Evolutionary conservation across 2,888 invertebrate genomes (phyloP), one percentile per base, ranked within the genome.

Genomic region (Drosophila villosipedis): DNA sequence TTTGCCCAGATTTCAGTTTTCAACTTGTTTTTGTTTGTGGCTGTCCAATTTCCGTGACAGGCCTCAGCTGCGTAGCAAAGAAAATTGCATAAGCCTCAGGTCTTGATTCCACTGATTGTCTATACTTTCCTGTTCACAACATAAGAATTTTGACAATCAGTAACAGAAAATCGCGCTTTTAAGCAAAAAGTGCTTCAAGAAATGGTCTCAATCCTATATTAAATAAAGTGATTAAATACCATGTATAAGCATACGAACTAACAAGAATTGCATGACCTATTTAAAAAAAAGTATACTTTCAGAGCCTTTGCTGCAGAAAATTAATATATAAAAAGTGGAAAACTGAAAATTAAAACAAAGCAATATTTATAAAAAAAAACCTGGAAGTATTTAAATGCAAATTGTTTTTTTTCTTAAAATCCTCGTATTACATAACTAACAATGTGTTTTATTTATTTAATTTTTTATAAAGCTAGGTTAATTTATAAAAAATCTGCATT

Each of bases 1-100:
- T 73, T 68, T 76, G 68, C 65, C 57, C 50, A 78, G 72, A 80
- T 74, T 86, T 47, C 76, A 70, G 66, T 73, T 76, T 82, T 86
- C 78, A 89, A 78, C 67, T 78, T 78, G 71, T 76, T 87, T 87
- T 87, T 86, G 82, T 78, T 77, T 82, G 71, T 68, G 68, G 62
- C 71, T 61, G 68, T 74, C 80, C 73, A 84, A 84, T 82, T 87
- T 84, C 76, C 68, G 70, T 68, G 74, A 74, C 78, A 73, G 66
- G 60, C 77, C 63, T 63, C 55, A 73, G 68, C 55, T 68, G 53
- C 55, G 47, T 49, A 35, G 31, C 62, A 59, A 59, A 53, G 31
- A 69, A 62, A 52, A 33, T 58, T 59, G 50, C 66, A 78, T 64
- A 61, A 58, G 70, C 60, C 35, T 50, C n/a, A 55, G 68, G 67